Evolutionary conservation across 2,888 invertebrate species (phyloP).

Genomic region (Schrankia costaestrigalis): DNA sequence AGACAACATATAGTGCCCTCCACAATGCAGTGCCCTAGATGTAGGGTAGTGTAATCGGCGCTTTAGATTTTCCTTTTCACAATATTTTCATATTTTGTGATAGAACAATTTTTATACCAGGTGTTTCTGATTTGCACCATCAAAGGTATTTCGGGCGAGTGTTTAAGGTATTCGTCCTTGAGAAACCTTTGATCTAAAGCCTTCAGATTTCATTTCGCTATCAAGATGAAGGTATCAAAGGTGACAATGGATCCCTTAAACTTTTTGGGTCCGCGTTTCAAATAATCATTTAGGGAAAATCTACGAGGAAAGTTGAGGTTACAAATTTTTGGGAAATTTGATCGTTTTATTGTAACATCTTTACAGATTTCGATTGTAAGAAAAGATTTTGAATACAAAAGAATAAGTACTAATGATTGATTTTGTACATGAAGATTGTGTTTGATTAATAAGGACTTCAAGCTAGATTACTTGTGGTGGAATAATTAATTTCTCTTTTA

Average conservation of each 20-base stretch:
- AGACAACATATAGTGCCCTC: no score
- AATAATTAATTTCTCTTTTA: no score
- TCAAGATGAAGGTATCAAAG: constrained; percentile 26
- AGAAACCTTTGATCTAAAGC: constrained; percentile 22
- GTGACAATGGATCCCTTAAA: constrained; percentile 27
- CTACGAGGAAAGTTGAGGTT: constrained; percentile 12
- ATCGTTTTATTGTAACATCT: constrained; percentile 8
- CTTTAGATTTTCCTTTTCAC: constrained; percentile 10
- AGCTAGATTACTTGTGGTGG: no score
- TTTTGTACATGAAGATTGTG: no score
- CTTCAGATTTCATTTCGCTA: constrained; percentile 20
- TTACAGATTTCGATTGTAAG: no score
- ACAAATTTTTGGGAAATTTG: constrained; percentile 14
- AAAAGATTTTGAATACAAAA: no score
- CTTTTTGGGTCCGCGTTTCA: constrained; percentile 20
- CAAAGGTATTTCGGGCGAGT: constrained; percentile 17
- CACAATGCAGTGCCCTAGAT: no score
- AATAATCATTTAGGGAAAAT: constrained; percentile 22
- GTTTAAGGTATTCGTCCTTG: constrained; percentile 28
- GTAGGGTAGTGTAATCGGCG: no score
- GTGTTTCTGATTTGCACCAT: constrained; percentile 28
- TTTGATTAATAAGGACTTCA: no score
- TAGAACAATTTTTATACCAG: constrained; percentile 18
- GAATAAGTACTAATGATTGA: no score
- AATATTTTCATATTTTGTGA: constrained; percentile 6